Conservation (phyloP, 2,888 invertebrate genomes). For the Acutogordius australiensis region DNA sequence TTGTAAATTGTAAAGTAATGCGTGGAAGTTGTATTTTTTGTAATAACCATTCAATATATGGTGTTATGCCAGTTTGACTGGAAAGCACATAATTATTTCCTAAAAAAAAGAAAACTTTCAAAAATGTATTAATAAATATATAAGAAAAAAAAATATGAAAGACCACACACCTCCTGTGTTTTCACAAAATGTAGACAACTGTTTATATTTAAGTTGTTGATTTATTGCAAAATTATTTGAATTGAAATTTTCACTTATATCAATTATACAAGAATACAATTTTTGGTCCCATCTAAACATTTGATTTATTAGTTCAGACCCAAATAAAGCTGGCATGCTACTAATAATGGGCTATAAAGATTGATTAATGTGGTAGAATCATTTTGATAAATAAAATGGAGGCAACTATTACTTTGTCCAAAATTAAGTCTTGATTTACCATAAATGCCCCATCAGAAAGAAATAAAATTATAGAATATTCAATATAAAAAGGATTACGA, state of each 20-base stretch:
- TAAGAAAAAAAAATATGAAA: background rate
- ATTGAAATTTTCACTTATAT: no score
- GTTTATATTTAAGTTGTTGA: background rate
- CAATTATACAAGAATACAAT: slow-evolving; percentile 60
- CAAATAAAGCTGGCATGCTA: slow-evolving; percentile 38
- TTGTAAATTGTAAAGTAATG: background rate
- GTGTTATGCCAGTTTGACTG: background rate
- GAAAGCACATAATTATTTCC: background rate
- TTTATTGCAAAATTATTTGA: no score
- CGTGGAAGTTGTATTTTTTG: background rate
- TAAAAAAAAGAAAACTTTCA: no score
- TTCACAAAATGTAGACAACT: background rate
- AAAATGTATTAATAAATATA: no score
- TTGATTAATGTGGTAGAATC: no score
- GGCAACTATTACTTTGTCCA: slow-evolving; percentile 37
- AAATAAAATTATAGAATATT: slow-evolving; percentile 81
- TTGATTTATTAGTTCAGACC: slow-evolving; percentile 78
- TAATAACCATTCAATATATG: background rate
- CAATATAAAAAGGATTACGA: slow-evolving; percentile 75
- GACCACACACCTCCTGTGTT: background rate
- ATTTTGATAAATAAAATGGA: background rate
- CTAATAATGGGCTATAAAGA: background rate
- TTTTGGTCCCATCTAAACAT: slow-evolving; percentile 99
- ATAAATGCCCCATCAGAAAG: slow-evolving; percentile 89
- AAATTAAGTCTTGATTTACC: slow-evolving; percentile 47